A percentile compares a stretch with the other conserved stretches of the same genome.
Conservation (phyloP, 1,140 invertebrate species). For the Hestina assimilis region DNA sequence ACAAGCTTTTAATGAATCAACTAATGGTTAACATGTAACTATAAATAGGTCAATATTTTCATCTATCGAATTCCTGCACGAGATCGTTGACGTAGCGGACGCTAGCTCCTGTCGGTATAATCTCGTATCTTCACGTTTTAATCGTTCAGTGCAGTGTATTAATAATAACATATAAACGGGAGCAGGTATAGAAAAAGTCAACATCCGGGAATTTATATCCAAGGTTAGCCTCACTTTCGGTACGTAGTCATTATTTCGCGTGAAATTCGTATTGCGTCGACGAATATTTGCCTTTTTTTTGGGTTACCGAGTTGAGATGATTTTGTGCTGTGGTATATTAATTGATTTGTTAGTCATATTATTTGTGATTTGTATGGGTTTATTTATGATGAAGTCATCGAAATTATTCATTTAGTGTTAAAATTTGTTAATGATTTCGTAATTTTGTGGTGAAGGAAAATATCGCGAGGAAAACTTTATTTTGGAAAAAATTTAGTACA, state of each 20-base stretch:
- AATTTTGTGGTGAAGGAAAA: slow-evolving; percentile 89
- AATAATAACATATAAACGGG: slow-evolving; percentile 27
- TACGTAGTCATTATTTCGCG: not conserved
- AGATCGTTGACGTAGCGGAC: slow-evolving; percentile 4
- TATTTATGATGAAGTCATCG: not conserved
- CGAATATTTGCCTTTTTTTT: not conserved
- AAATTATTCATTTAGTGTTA: not conserved
- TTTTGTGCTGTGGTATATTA: not conserved
- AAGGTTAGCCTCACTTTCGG: slow-evolving; percentile 14
- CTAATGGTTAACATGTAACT: not conserved
- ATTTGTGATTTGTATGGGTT: not conserved
- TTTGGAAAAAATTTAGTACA: no score
- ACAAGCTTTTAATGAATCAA: no score
- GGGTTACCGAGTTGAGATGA: not conserved
- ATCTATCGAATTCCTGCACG: not conserved
- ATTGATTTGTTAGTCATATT: not conserved
- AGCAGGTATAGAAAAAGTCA: slow-evolving; percentile 21
- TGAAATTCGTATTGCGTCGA: not conserved
- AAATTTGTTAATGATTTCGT: not conserved
- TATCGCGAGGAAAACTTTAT: slow-evolving; percentile 95
- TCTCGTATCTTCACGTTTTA: slow-evolving; percentile 17
- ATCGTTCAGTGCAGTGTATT: slow-evolving; percentile 24
- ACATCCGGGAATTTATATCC: slow-evolving; percentile 25
- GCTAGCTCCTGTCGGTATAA: not conserved
- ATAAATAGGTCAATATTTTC: slow-evolving; percentile 6